These are phyloP conservation scores for Drosophila kuntzei DNA, from an alignment of 2,888 invertebrate genomes.

Conservation along the genomic window DNA sequence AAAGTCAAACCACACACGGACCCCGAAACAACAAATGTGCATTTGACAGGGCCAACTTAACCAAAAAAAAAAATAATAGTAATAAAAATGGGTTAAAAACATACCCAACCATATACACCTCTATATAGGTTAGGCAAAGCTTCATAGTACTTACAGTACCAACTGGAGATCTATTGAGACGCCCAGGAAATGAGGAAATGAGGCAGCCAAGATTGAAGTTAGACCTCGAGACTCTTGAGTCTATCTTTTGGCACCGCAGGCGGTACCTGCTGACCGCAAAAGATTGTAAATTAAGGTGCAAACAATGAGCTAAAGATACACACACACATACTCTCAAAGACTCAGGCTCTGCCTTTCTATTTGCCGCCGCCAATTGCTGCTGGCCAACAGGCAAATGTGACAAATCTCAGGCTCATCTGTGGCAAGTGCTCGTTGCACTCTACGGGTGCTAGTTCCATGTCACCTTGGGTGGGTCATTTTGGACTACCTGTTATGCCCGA, in stretches of 20 bases:
- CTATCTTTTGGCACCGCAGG: constrained; percentile 41
- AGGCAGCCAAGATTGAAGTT: constrained; percentile 5
- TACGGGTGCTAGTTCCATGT: constrained; percentile 24
- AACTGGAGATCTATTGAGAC: background rate
- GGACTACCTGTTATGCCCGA: constrained; percentile 38
- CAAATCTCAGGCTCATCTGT: constrained; percentile 39
- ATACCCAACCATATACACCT: constrained; percentile 1
- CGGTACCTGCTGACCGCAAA: constrained; percentile 68
- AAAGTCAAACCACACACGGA: constrained; percentile 59
- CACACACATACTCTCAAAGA: constrained; percentile 6
- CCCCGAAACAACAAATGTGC: constrained; percentile 67
- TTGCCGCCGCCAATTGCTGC: constrained; percentile 35
- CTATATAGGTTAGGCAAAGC: constrained; percentile 52
- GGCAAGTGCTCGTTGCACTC: constrained; percentile 20
- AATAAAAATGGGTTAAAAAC: constrained; percentile 51
- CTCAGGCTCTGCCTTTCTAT: constrained; percentile 41
- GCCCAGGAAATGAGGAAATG: constrained; percentile 14
- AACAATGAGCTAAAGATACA: constrained; percentile 60
- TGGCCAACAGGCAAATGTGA: constrained; percentile 47
- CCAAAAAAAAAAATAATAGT: background rate
- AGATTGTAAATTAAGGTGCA: constrained; percentile 79
- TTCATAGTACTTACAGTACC: background rate
- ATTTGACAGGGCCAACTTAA: constrained; percentile 63
- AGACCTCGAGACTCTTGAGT: constrained; percentile 8
- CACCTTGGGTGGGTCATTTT: constrained; percentile 45